Conservation (phyloP, 23 tunicate species). For the Diplosoma virens region DNA sequence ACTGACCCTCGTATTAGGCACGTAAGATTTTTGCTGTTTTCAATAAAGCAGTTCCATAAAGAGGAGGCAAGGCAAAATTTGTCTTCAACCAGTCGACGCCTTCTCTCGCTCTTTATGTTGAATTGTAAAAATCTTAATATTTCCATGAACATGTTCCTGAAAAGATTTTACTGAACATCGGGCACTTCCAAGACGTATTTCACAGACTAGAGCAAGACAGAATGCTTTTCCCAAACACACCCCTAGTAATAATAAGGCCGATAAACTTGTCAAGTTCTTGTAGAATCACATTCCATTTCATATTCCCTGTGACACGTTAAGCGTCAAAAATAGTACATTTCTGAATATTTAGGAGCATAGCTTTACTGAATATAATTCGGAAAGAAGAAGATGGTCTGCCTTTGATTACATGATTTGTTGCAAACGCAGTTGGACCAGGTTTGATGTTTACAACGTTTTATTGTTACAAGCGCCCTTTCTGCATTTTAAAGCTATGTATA, state of each 20-base stretch:
- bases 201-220: no score
- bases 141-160: constrained; percentile 9
- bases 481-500: neutral
- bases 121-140: neutral
- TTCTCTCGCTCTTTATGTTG: constrained; percentile 14
- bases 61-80: constrained; percentile 22
- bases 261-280: neutral
- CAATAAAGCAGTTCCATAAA: constrained; percentile 18
- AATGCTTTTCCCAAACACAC: neutral
- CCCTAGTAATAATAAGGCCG: neutral
- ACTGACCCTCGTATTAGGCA: no score
- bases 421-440: no score
- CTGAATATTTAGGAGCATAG: no score
- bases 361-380: no score
- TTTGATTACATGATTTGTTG: no score
- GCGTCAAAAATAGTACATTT: no score
- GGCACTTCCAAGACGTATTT: no score
- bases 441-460: no score
- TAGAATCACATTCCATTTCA: neutral
- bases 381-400: no score
- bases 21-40: constrained; percentile 10
- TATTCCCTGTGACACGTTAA: neutral
- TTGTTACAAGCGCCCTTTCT: no score
- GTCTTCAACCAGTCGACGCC: constrained; percentile 15
- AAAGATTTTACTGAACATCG: neutral